Evolutionary conservation across 2,797 vertebrate species (phyloP).

Genomic region (Nannoperca australis): DNA sequence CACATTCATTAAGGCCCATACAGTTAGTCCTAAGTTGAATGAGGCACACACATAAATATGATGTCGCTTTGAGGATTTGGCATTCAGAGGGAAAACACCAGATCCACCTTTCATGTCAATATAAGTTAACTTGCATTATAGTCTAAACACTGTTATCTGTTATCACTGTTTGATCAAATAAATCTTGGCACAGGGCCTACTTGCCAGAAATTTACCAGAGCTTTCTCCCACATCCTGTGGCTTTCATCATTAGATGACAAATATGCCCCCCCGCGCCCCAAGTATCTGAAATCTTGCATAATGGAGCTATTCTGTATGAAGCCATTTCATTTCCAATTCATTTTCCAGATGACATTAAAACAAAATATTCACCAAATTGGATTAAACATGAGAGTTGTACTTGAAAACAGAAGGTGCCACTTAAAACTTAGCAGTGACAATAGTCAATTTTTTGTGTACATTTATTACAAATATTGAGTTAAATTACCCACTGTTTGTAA

Average conservation of each 20-base stretch:
- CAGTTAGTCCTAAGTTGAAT: neutral
- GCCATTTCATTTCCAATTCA: neutral
- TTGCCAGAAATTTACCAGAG: neutral
- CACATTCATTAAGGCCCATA: neutral
- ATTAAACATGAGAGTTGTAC: too few relatives aligned
- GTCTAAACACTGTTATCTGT: neutral
- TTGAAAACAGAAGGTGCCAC: neutral
- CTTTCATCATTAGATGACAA: neutral
- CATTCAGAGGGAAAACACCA: neutral
- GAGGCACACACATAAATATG: neutral
- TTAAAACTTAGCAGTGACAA: too few relatives aligned
- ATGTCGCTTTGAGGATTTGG: neutral
- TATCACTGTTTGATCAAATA: neutral
- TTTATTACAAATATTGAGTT: too few relatives aligned
- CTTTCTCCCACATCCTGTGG: neutral
- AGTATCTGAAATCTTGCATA: neutral
- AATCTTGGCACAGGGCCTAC: too few relatives aligned
- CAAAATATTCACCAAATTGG: too few relatives aligned
- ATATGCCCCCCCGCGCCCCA: neutral
- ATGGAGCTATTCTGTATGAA: neutral
- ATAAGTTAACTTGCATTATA: neutral
- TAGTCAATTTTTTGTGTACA: too few relatives aligned
- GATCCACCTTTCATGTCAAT: neutral
- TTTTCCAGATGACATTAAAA: neutral
- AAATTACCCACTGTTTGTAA: neutral